Evolutionary conservation across 2,113 vertebrate genomes (phyloP).

Genomic region (Pitta sordida): DNA sequence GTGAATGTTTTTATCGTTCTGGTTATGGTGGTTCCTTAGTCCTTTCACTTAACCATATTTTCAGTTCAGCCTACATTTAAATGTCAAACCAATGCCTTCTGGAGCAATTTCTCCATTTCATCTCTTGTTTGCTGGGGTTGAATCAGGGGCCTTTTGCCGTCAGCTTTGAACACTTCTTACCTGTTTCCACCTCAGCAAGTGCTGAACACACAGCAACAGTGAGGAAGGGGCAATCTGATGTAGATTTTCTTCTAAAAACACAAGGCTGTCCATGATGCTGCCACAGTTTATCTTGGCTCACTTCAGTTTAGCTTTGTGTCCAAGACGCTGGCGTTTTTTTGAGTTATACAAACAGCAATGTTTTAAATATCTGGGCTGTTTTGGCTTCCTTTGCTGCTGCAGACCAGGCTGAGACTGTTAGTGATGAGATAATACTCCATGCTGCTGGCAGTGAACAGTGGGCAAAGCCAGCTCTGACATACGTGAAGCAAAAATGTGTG

Average conservation of each 20-base stretch:
- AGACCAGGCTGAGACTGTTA: background rate
- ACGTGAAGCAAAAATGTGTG: background rate
- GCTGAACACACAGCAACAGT: rapidly evolving
- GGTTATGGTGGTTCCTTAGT: background rate
- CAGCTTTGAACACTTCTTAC: background rate
- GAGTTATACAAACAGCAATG: slow-evolving; percentile 11
- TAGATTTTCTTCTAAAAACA: background rate
- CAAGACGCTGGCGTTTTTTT: background rate
- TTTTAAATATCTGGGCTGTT: background rate
- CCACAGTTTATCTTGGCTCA: background rate
- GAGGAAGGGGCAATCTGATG: background rate
- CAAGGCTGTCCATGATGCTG: rapidly evolving
- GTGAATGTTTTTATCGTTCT: background rate
- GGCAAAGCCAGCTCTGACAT: background rate
- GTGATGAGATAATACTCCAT: background rate
- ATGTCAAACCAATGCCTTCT: background rate
- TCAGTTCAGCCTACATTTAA: background rate
- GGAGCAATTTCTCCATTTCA: background rate
- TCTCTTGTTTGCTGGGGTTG: background rate
- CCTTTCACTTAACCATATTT: background rate
- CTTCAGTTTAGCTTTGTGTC: background rate
- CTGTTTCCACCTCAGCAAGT: background rate
- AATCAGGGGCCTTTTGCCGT: background rate
- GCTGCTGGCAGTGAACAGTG: background rate
- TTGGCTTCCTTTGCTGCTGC: background rate